Percentiles rank a stretch among this genome's conserved stretches.
Conservation (phyloP, 2,888 invertebrate genomes). For the Tortricodes alternella region DNA sequence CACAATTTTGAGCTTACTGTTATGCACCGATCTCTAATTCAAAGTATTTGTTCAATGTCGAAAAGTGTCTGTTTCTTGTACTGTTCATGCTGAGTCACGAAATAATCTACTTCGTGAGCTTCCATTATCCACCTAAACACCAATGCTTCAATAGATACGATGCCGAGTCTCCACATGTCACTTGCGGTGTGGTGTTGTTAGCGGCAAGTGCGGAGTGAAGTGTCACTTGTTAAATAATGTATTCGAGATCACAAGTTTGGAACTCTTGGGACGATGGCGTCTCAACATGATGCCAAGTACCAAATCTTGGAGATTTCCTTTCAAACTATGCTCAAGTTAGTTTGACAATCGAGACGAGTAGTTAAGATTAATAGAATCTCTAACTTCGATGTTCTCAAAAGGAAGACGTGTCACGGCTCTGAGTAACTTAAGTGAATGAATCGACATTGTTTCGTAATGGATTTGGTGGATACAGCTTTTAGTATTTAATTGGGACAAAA, state of each 20-base stretch:
- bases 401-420: background rate
- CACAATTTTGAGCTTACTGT: too few relatives aligned
- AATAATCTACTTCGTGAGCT: background rate
- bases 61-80: background rate
- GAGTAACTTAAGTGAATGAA: background rate
- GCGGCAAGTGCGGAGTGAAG: slow-evolving; percentile 11
- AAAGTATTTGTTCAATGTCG: background rate
- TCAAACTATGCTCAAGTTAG: slow-evolving; percentile 26
- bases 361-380: slow-evolving; percentile 27
- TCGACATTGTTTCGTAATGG: background rate
- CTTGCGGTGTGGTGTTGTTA: slow-evolving; percentile 9
- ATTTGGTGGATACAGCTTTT: background rate
- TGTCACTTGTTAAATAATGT: slow-evolving; percentile 23
- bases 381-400: slow-evolving; percentile 5
- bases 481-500: background rate
- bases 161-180: slow-evolving; percentile 1
- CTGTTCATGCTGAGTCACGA: background rate
- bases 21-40: too few relatives aligned
- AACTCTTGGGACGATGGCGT: slow-evolving; percentile 10
- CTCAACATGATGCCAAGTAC: slow-evolving; percentile 28
- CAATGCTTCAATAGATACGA: slow-evolving; percentile 6
- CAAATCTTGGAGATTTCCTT: slow-evolving; percentile 27
- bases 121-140: background rate
- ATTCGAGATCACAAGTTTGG: slow-evolving; percentile 25
- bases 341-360: slow-evolving; percentile 29